These are phyloP conservation scores for Notodonta dromedarius DNA, from an alignment of 2,888 invertebrate genomes.

Conservation along the genomic window DNA sequence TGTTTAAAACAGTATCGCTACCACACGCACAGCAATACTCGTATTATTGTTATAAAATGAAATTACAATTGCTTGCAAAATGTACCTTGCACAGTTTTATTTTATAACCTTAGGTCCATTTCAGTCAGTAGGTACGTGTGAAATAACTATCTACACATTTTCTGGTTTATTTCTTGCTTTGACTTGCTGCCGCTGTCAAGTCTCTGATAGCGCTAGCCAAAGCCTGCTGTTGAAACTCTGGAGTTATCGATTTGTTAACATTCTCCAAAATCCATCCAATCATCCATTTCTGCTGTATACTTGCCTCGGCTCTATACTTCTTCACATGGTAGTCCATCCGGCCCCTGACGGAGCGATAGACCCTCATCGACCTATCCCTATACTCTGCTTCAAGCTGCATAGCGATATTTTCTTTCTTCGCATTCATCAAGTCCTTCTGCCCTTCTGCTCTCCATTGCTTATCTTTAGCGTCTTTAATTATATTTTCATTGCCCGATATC, in stretches of 20 bases:
- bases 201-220: slow-evolving; percentile 93
- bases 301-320: slow-evolving; percentile 88
- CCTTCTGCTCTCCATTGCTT: slow-evolving; percentile 91
- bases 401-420: slow-evolving; percentile 95
- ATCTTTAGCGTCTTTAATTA: slow-evolving; percentile 86
- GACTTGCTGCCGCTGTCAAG: slow-evolving; percentile 87
- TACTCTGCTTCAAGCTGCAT: slow-evolving; percentile 98
- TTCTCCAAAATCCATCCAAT: slow-evolving; percentile 94
- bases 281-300: slow-evolving; percentile 96
- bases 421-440: slow-evolving; percentile 89
- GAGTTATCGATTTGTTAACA: slow-evolving; percentile 90
- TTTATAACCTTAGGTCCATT: background rate
- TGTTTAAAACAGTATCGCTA: background rate
- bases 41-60: background rate
- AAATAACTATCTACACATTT: too few species aligned
- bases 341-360: slow-evolving; percentile 86
- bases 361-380: slow-evolving; percentile 84
- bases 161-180: background rate
- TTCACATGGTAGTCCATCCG: slow-evolving; percentile 96
- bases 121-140: background rate
- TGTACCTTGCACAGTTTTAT: background rate
- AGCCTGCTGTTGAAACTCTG: slow-evolving; percentile 94
- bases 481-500: slow-evolving; percentile 69
- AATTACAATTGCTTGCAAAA: background rate
- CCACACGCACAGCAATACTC: background rate